A percentile compares a stretch with the other conserved stretches of the same genome.
phyloP scores from a whole-genome alignment of 2,888 invertebrate genomes.

The Lampropteryx suffumata region DNA sequence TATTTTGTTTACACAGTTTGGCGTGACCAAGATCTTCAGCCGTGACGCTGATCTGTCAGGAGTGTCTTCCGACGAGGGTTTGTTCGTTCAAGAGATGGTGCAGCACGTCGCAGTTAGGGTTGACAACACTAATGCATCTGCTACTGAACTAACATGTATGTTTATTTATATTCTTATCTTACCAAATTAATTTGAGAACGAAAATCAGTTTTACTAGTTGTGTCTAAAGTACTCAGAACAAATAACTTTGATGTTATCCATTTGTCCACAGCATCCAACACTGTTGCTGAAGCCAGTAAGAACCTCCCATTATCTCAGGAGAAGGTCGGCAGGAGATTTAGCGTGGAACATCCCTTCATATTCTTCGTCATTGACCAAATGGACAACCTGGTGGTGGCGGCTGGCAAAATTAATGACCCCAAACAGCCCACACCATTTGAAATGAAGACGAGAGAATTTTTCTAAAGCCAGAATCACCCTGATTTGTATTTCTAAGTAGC shows the following conservation, averaged over 20 bases:
- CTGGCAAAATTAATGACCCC: slow-evolving; percentile 83
- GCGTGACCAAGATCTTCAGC: slow-evolving; percentile 83
- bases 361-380: slow-evolving; percentile 84
- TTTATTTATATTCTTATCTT: background rate
- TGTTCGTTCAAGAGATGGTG: slow-evolving; percentile 86
- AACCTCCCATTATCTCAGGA: slow-evolving; percentile 54
- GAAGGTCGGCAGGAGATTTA: slow-evolving; percentile 61
- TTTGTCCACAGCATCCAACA: slow-evolving; percentile 47
- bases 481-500: background rate
- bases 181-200: too few species aligned
- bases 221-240: too few species aligned
- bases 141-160: slow-evolving; percentile 74
- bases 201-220: too few species aligned
- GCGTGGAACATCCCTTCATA: slow-evolving; percentile 84
- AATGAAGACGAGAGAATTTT: slow-evolving; percentile 39
- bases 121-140: slow-evolving; percentile 79
- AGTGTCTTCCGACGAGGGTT: slow-evolving; percentile 81
- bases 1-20: too few species aligned
- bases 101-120: slow-evolving; percentile 85
- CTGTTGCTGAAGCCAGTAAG: slow-evolving; percentile 51
- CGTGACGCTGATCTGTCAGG: slow-evolving; percentile 83
- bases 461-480: background rate
- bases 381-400: slow-evolving; percentile 82
- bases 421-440: slow-evolving; percentile 57
- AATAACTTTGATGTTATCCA: too few species aligned